Conservation (phyloP, 1,140 invertebrate genomes). For the Cherax quadricarinatus region DNA sequence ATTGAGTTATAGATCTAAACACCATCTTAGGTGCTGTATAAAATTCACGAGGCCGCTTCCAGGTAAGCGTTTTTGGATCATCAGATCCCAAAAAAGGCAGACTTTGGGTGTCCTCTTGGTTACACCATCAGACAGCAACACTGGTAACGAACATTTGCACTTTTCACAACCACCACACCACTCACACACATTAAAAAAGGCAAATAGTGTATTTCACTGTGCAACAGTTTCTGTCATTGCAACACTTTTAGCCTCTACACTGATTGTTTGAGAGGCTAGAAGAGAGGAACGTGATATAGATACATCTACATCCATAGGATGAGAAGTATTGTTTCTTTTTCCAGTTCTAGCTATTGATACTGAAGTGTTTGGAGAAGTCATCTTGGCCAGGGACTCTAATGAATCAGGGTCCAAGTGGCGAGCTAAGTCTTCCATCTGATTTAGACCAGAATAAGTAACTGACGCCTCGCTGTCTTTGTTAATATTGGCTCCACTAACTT, state of each 20-base stretch:
- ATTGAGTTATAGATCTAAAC: conserved; percentile 19
- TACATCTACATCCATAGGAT: conserved; percentile 66
- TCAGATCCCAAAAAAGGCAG: conserved; percentile 35
- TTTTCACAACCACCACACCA: conserved; percentile 54
- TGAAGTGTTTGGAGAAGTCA: conserved; percentile 63
- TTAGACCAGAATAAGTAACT: conserved; percentile 51
- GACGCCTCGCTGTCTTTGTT: conserved; percentile 43
- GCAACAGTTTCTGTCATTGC: conserved; percentile 62
- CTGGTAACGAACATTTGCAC: conserved; percentile 52
- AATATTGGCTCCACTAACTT: conserved; percentile 64
- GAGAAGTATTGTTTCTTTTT: conserved; percentile 61
- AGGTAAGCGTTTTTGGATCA: conserved; percentile 36
- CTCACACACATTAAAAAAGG: conserved; percentile 54
- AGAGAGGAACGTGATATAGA: conserved; percentile 64
- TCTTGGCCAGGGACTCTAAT: conserved; percentile 74
- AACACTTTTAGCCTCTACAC: conserved; percentile 66
- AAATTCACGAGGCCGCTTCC: conserved; percentile 13
- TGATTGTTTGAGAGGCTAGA: conserved; percentile 55
- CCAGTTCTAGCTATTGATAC: conserved; percentile 64
- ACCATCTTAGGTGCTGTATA: conserved; percentile 2
- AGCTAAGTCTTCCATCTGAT: conserved; percentile 74
- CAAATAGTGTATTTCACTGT: conserved; percentile 55
- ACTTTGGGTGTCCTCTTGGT: conserved; percentile 47
- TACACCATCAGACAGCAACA: conserved; percentile 23
- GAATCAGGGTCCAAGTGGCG: conserved; percentile 73